Evolutionary conservation across 2,797 vertebrate species (phyloP), one percentile per base, ranked within the genome.

Genomic region (Echiichthys vipera): DNA sequence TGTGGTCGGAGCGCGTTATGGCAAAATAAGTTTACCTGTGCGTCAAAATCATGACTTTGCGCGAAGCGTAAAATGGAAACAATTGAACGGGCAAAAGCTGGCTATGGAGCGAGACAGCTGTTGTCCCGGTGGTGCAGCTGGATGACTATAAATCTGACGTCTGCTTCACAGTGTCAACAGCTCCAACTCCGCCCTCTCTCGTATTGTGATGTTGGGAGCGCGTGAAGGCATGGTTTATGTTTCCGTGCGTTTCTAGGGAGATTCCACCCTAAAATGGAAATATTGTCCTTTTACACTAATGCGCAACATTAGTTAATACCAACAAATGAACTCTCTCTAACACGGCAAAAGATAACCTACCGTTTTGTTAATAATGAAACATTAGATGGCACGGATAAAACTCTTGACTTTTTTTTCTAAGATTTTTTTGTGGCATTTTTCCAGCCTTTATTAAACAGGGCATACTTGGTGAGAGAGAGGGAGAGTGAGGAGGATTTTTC

Each of bases 11-110:
- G 59, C 22, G 61, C 39, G 65, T 27, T 3, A 5, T 18, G 2
- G 53, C 11, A 15, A 66, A 8, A 37, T 36, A 78, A 86, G 85
- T 91, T 91, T 84, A 92, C 88, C 81, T 81, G 85, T 56, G 76
- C 63, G 83, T 87, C 45, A 50, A 55, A 64, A 83, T 14, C 89
- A 81, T 92, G 87, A 22, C 83, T 62, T 76, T 68, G 77, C 80
- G 84, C 87, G 71, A 87, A 76, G 59, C 49, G 45, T 5, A 2
- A 58, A 45, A 7, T 37, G 24, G 34, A 2, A 1, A 22, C 13
- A 61, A 9, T 22, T 39, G 2, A 15, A 1, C 11, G 14, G 29
- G 50, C 9, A 36, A 3, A 64, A 25, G 12, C 0, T 5, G 77
- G 0, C 4, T 9, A 1, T 11, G 27, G 58, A 20, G 51, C 14